phyloP scores from a whole-genome alignment of 2,888 invertebrate genomes.

The Ceraclea dissimilis region DNA sequence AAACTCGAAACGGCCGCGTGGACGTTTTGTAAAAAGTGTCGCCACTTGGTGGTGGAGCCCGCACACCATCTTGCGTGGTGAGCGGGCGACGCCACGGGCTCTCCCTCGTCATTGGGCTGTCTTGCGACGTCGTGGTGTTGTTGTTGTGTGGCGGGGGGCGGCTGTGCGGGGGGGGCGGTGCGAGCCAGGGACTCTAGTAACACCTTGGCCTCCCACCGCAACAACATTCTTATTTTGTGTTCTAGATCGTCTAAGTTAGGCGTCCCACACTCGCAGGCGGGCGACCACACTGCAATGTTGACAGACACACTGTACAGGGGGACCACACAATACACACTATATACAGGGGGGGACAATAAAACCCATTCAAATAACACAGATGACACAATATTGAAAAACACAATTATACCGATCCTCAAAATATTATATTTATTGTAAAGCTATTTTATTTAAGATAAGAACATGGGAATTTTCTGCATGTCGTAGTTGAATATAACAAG shows the following conservation, averaged over 20 bases:
- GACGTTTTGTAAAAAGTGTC: conserved; percentile 21
- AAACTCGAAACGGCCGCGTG: conserved; percentile 20
- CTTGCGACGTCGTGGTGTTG: neutral
- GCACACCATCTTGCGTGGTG: conserved; percentile 8
- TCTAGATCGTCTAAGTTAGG: conserved; percentile 10
- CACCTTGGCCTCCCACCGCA: conserved; percentile 14
- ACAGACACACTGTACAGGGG: too few relatives aligned
- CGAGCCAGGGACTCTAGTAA: conserved; percentile 10
- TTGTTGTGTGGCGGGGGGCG: neutral
- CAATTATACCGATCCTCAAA: too few relatives aligned
- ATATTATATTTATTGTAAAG: too few relatives aligned
- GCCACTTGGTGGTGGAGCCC: conserved; percentile 17
- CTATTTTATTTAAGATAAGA: too few relatives aligned
- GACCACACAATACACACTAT: neutral
- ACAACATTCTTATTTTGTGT: conserved; percentile 12
- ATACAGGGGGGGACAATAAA: too few relatives aligned
- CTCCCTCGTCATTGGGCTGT: neutral
- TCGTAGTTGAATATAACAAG: too few relatives aligned
- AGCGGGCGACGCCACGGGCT: neutral
- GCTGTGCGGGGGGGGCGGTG: neutral
- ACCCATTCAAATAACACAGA: too few relatives aligned
- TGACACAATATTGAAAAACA: too few relatives aligned
- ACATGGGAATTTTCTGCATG: too few relatives aligned
- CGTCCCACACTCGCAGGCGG: neutral
- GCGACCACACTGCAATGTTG: conserved; percentile 3